These are phyloP conservation scores for Danio jaintianensis DNA, from an alignment of 2,797 vertebrate genomes.

Conservation along the genomic window DNA sequence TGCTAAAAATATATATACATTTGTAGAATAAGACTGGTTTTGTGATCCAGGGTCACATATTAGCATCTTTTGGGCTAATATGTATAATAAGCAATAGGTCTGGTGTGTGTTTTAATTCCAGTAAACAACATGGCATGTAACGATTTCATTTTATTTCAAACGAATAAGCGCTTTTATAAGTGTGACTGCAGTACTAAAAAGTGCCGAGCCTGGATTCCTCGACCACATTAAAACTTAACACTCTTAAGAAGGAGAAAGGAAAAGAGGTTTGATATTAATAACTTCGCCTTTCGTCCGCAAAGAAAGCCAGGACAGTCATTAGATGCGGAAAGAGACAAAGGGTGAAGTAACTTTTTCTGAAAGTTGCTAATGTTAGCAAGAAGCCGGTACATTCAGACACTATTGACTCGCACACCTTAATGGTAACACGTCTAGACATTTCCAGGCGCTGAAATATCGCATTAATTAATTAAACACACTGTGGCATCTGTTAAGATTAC, in stretches of 20 bases:
- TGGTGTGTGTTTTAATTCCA: too few species aligned
- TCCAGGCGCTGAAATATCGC: constrained; percentile 50
- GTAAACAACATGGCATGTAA: neutral
- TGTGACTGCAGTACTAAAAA: constrained; percentile 30
- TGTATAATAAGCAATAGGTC: too few species aligned
- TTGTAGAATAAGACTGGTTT: too few species aligned
- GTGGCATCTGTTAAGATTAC: constrained; percentile 49
- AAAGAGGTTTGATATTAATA: constrained; percentile 50
- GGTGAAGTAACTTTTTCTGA: constrained; percentile 46
- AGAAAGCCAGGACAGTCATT: constrained; percentile 37
- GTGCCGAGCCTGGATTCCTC: constrained; percentile 9
- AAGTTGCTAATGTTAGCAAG: constrained; percentile 57
- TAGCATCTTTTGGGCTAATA: too few species aligned
- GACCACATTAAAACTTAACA: constrained; percentile 21
- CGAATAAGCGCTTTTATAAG: neutral
- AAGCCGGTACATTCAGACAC: constrained; percentile 45
- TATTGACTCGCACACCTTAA: constrained; percentile 56
- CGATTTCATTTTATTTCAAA: neutral
- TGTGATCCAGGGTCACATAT: too few species aligned
- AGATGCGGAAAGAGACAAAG: constrained; percentile 42
- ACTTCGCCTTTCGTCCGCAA: constrained; percentile 26
- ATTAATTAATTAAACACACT: constrained; percentile 54
- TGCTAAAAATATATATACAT: too few species aligned
- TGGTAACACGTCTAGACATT: constrained; percentile 50
- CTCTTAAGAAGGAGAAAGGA: constrained; percentile 27